Conservation (phyloP, 2,113 vertebrate species). For the Nesoenas mayeri region DNA sequence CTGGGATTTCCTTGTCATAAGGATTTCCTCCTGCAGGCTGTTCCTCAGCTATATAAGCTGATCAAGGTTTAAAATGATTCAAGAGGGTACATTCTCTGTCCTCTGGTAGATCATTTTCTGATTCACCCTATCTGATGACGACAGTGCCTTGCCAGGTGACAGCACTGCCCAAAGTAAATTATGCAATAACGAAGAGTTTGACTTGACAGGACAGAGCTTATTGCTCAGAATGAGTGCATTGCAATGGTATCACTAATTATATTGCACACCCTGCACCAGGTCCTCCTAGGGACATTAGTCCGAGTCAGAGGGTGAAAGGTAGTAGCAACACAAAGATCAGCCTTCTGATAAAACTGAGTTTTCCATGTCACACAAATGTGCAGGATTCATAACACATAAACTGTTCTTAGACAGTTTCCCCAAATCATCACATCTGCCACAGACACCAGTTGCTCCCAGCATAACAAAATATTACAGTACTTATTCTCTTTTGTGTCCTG, state of each 20-base stretch:
- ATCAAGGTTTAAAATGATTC: neutral
- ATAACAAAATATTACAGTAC: neutral
- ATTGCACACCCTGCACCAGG: neutral
- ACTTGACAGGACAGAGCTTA: neutral
- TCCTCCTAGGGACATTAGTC: neutral
- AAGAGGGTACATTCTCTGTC: neutral
- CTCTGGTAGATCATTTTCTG: neutral
- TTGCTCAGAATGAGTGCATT: neutral
- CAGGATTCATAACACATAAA: neutral
- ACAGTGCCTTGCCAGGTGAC: neutral
- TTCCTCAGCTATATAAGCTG: neutral
- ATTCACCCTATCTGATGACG: neutral
- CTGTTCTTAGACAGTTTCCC: neutral
- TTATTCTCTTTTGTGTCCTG: neutral
- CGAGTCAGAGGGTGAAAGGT: neutral
- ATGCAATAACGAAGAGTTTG: neutral
- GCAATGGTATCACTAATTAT: neutral
- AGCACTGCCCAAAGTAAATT: neutral
- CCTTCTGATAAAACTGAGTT: neutral
- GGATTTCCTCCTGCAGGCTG: constrained; percentile 9
- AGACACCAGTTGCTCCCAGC: neutral
- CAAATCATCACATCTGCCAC: neutral
- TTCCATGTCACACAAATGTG: neutral
- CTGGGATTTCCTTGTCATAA: neutral
- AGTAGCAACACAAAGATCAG: neutral